Percentiles rank a stretch among this genome's conserved stretches.
These are phyloP conservation scores for Camponotus pennsylvanicus DNA, from an alignment of 1,140 invertebrate genomes.

Conservation along the genomic window DNA sequence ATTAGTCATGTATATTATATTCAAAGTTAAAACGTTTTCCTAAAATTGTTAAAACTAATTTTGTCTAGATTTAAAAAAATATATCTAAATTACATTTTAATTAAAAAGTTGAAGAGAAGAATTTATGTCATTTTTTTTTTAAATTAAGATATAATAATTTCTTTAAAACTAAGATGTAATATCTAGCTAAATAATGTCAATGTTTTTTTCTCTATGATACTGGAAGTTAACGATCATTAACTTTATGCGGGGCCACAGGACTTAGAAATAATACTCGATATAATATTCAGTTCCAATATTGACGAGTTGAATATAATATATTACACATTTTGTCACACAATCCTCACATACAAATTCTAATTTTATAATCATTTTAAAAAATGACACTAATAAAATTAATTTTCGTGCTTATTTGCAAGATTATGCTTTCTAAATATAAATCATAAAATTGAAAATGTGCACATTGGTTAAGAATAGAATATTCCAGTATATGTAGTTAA, in stretches of 20 bases:
- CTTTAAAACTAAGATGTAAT: slow-evolving; percentile 14
- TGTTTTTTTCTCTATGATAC: neutral
- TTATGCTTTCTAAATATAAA: too few species aligned
- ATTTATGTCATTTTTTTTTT: slow-evolving; percentile 43
- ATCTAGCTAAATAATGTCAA: slow-evolving; percentile 42
- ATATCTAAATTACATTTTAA: slow-evolving; percentile 34
- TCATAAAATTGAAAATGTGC: too few species aligned
- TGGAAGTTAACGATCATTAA: slow-evolving; percentile 4
- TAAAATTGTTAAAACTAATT: slow-evolving; percentile 34
- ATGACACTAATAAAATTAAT: too few species aligned
- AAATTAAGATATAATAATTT: slow-evolving; percentile 15
- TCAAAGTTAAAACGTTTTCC: slow-evolving; percentile 31
- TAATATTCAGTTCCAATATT: too few species aligned
- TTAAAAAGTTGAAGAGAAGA: slow-evolving; percentile 48
- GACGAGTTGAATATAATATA: too few species aligned
- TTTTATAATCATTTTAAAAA: too few species aligned
- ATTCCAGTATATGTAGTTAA: too few species aligned
- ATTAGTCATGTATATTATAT: slow-evolving; percentile 7
- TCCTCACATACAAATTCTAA: too few species aligned
- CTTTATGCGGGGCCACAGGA: neutral
- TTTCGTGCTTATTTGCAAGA: too few species aligned
- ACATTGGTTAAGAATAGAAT: too few species aligned
- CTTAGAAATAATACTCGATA: slow-evolving; percentile 5
- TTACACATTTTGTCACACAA: too few species aligned
- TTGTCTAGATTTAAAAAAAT: slow-evolving; percentile 3